Evolutionary conservation across 2,888 invertebrate species (phyloP), one percentile per base, ranked within the genome.

Genomic region (Acrobasis consociella): DNA sequence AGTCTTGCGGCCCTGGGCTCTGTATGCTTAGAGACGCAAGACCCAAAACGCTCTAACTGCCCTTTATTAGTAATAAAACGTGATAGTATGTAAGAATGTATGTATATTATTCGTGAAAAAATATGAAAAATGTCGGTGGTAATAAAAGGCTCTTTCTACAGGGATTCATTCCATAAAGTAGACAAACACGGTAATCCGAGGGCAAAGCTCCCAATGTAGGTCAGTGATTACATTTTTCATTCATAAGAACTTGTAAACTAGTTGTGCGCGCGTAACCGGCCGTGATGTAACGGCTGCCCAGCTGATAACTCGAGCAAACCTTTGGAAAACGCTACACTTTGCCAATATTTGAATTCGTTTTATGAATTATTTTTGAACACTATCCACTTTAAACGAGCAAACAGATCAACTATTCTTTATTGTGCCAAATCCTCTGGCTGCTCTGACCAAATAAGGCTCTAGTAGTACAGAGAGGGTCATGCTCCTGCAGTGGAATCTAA

Each of bases 251-350:
- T 59, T 60, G 65, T 62, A 63, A 65, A 66, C 67, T 65, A 66
- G 67, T 67, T 67, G 63, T 65, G 38, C 55, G 51, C 52, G 49
- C 60, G 42, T 61, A 63, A 64, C 66, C 63, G 66, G 63, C 62
- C 66, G 63, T 76, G 70, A 75, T 69, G 69, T 69, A 74, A 75
- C 67, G 59, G 60, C 62, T 63, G 66, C 67, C 64, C 67, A 63
- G 59, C 38, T 42, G 8, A 52, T 51, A 60, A 17, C 42, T 51
- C 16, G 31, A 56, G 55, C 15, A 55, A 58, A 56, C 11, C 56
- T 56, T 46, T 13, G 55, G 39, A 56, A 39, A 56, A 56, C 13
- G 42, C n/a, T 46, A n/a, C 13, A 13, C 46, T 46, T n/a, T 13
- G 46, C n/a, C 5, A 5, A 11, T 46, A 11, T 11, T 10, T 39